Base-by-base conservation (phyloP, 1,140 invertebrate species). In the Bradynema listronoti region DNA sequence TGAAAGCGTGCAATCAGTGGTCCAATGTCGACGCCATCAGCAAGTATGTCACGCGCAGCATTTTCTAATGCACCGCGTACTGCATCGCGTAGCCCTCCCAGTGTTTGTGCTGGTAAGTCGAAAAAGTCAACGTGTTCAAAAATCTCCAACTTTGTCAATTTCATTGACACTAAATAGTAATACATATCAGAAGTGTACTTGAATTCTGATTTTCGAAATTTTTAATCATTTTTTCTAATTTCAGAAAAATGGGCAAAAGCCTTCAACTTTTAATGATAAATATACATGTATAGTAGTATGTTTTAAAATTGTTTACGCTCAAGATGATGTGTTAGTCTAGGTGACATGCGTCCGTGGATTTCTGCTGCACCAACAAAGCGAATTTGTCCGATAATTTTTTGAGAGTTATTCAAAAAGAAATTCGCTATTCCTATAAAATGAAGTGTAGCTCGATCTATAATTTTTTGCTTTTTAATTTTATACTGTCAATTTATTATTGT, bases 111-210 rank as follows among this genome's bases (percentile, higher is more conserved):
- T 0, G 65, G 46, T 1, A 67, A 43, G 16, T 71, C 69, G 39
- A 69, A 69, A 27, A 69, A 69, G 27, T 69, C 69, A 4, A 54
- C 33, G 32, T 69, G 64, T 16, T 73, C 69, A 14, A 58, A 52
- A 29, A 69, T 65, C 16, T 59, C 49, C 43, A 64, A 27, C n/a
- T 56, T 56, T 33, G 59, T 36, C 19, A 69, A 61, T 19, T 25
- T 25, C 14, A 69, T 30, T 1, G 49, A 33, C 2, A 56, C 65
- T 66, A 22, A 42, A 69, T 55, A 29, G n/a, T 1, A 11, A n/a
- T 25, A 25, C 4, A 19, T 62, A 43, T 39, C 5, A 25, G 19
- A 27, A 24, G n/a, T 39, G 32, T 7, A 34, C 25, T 42, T 49
- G 46, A 30, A 9, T 11, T 49, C 9, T 49, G 16, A 49, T 30